phyloP scores from a whole-genome alignment of 2,888 invertebrate species.

The Blastobasis adustella region DNA sequence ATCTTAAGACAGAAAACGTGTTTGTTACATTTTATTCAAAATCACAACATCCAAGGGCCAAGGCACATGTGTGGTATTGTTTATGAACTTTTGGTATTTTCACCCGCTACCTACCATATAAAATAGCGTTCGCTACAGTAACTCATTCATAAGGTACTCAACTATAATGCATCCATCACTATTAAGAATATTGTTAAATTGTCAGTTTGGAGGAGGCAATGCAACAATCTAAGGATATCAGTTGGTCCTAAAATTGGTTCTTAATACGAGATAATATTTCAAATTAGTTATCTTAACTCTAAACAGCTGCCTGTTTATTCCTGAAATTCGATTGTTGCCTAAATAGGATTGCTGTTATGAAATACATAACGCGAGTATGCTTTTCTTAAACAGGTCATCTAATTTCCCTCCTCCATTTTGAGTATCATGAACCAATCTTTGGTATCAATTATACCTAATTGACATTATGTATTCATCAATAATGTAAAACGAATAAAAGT shows the following conservation, averaged over 20 bases:
- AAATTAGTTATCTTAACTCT: too few relatives aligned
- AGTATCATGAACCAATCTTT: constrained; percentile 26
- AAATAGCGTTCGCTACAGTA: constrained; percentile 15
- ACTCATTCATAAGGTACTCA: constrained; percentile 11
- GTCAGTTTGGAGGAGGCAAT: constrained; percentile 12
- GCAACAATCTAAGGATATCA: too few relatives aligned
- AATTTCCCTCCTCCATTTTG: constrained; percentile 14
- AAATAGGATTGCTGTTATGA: too few relatives aligned
- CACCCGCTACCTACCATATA: constrained; percentile 37
- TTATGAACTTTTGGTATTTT: constrained; percentile 36
- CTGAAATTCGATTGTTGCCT: too few relatives aligned
- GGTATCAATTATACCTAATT: constrained; percentile 16
- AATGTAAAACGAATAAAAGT: constrained; percentile 1
- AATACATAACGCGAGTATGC: too few relatives aligned
- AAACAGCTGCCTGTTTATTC: too few relatives aligned
- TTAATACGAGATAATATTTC: too few relatives aligned
- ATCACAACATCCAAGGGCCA: constrained; percentile 64
- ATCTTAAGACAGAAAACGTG: constrained; percentile 16
- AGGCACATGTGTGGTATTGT: constrained; percentile 65
- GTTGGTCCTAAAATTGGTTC: too few relatives aligned
- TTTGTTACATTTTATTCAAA: constrained; percentile 30
- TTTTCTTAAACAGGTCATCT: too few relatives aligned
- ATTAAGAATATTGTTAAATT: constrained; percentile 3
- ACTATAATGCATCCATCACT: constrained; percentile 8
- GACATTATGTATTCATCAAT: constrained; percentile 1